Evolutionary conservation across 2,888 invertebrate genomes (phyloP).

Genomic region (Papilio elwesi): DNA sequence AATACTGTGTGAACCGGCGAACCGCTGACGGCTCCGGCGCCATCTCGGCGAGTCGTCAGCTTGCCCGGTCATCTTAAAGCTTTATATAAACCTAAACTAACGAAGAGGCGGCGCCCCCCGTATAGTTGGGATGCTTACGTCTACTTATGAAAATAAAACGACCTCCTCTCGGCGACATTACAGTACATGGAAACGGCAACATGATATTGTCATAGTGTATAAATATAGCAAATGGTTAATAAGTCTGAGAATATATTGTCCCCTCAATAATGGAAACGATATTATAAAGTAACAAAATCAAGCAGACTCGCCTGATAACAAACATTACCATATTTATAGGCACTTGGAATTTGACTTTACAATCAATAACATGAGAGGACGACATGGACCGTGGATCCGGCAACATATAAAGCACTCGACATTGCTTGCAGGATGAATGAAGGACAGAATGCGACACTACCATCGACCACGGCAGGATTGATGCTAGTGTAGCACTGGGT

Average conservation of each 20-base stretch:
- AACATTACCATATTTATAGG: slow-evolving; percentile 36
- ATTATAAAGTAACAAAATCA: slow-evolving; percentile 35
- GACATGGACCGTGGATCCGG: background rate
- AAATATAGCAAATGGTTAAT: slow-evolving; percentile 16
- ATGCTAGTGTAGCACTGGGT: background rate
- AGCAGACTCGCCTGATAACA: slow-evolving; percentile 38
- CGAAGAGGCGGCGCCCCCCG: slow-evolving; percentile 2
- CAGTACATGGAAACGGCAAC: slow-evolving; percentile 1
- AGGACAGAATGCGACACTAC: background rate
- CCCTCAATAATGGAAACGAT: slow-evolving; percentile 1
- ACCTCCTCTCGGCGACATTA: background rate
- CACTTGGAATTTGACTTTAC: slow-evolving; percentile 33
- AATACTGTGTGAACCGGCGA: slow-evolving; percentile 24
- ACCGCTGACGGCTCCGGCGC: background rate
- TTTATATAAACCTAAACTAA: slow-evolving; percentile 30
- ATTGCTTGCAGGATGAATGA: background rate
- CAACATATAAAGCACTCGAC: background rate
- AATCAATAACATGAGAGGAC: slow-evolving; percentile 14
- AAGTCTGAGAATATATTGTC: slow-evolving; percentile 16
- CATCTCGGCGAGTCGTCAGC: background rate
- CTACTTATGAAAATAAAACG: slow-evolving; percentile 34
- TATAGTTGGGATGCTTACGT: slow-evolving; percentile 27
- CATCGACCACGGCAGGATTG: no score
- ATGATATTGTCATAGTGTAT: slow-evolving; percentile 12
- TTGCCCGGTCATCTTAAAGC: slow-evolving; percentile 18